Evolutionary conservation across 2,113 vertebrate genomes (phyloP).

Genomic region (Alectura lathami): DNA sequence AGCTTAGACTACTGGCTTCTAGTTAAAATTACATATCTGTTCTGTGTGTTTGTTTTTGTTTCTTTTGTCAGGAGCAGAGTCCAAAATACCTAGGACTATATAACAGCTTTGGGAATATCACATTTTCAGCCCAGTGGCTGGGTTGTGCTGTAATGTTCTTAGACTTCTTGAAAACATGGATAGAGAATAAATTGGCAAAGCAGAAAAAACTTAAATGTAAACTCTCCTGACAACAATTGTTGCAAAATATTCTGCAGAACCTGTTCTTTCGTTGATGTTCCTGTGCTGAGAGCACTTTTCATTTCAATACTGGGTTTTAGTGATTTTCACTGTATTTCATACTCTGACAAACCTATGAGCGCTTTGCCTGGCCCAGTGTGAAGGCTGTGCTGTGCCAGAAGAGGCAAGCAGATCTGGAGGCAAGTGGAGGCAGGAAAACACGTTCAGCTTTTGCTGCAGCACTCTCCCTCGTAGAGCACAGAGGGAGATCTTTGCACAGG

Average conservation of each 20-base stretch:
- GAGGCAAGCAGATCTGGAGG: not conserved
- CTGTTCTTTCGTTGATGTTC: not conserved
- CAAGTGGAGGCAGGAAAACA: not conserved
- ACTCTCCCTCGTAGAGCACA: rapidly evolving
- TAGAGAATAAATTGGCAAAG: not conserved
- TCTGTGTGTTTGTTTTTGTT: conserved; percentile 55
- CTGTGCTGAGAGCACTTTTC: not conserved
- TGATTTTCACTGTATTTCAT: not conserved
- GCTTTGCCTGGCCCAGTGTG: not conserved
- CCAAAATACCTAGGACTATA: conserved; percentile 35
- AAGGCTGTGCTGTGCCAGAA: not conserved
- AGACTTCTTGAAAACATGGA: not conserved
- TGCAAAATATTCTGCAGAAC: not conserved
- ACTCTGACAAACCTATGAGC: not conserved
- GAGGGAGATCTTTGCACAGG: not conserved
- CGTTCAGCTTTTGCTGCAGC: not conserved
- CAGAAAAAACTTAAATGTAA: not conserved
- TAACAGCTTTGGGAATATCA: conserved; percentile 61
- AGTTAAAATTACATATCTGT: conserved; percentile 2
- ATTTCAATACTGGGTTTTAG: not conserved
- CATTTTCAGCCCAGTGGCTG: conserved; percentile 26
- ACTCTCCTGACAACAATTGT: not conserved
- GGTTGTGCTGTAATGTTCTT: not conserved
- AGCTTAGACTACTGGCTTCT: not conserved
- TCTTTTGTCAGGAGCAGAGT: not conserved